Percentiles rank a stretch among this genome's conserved stretches.
Conservation (phyloP, 1,140 invertebrate species). For the Pinna nobilis region DNA sequence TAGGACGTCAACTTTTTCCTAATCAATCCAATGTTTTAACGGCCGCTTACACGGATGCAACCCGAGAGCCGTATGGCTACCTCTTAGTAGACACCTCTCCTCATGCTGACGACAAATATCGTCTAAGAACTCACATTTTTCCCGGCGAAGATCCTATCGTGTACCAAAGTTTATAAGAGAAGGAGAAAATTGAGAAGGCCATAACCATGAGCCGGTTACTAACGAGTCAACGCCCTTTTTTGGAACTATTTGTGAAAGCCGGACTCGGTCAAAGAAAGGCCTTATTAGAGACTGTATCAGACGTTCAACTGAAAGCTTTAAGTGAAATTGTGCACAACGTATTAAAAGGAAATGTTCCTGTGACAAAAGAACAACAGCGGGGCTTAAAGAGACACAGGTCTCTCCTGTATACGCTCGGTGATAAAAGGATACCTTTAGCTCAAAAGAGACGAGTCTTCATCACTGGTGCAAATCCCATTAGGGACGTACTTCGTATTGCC, state of each 20-base stretch:
- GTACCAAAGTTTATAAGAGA: neutral
- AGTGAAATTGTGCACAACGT: slow-evolving; percentile 15
- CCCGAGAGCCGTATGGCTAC: slow-evolving; percentile 10
- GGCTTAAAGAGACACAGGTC: slow-evolving; percentile 1
- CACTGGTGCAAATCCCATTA: slow-evolving; percentile 1
- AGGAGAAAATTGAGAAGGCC: no score
- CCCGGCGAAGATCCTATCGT: neutral
- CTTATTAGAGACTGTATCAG: slow-evolving; percentile 1
- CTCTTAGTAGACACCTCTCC: slow-evolving; percentile 31
- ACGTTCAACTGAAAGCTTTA: slow-evolving; percentile 8
- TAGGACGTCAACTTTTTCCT: slow-evolving; percentile 29
- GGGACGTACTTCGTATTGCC: neutral
- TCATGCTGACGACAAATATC: slow-evolving; percentile 17
- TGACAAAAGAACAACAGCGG: neutral
- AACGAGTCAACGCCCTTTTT: slow-evolving; percentile 7
- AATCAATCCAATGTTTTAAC: neutral
- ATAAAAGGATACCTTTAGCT: neutral
- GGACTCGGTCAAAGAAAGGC: slow-evolving; percentile 3
- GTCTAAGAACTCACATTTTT: slow-evolving; percentile 14
- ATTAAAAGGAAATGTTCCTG: slow-evolving; percentile 13
- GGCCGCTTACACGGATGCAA: slow-evolving; percentile 20
- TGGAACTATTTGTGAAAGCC: neutral
- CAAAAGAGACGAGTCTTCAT: neutral
- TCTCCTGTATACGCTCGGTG: neutral
- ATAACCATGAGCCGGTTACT: slow-evolving; percentile 13